Evolutionary conservation across 2,113 vertebrate species (phyloP), one percentile per base, ranked within the genome.

Genomic region (Pterocles orientalis): DNA sequence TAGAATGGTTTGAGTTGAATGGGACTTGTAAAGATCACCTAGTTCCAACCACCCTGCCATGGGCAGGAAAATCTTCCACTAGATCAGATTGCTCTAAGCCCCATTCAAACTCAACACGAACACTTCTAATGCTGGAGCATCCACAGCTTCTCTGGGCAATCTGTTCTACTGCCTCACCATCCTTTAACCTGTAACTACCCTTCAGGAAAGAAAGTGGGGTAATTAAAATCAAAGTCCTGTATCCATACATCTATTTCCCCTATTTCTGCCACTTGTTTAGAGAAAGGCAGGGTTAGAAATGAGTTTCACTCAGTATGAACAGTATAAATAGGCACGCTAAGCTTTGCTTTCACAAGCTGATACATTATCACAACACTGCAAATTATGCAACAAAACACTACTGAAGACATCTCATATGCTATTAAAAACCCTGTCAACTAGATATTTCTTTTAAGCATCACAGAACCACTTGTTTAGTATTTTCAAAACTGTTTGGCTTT

Each of bases 221-320:
- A 94, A 94, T 88, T 92, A 90, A 96, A 95, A 95, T 56, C 31
- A 45, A 54, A 72, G 43, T 50, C 82, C 78, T 24, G 14, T 45
- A 81, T 56, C 48, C 53, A 28, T 31, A 41, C 8, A 78, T 14
- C 53, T 57, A 57, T 48, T 92, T 69, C 61, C 75, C 82, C 92
- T 72, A 85, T 76, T 92, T 88, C 82, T 90, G 57, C 77, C 36
- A 66, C 41, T 61, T 77, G 64, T 48, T 96, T 45, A 60, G 57
- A 19, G 51, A 91, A 92, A 1, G 0, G 23, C 48, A 94, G 48
- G 43, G 65, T 75, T 85, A 84, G 70, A 79, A 90, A 82, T 1
- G 0, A 84, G 50, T 65, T 96, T 66, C 78, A 36, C 39, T 93
- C 62, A 76, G 71, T 54, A 31, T 1, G 33, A 33, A 72, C n/a